These are phyloP conservation scores for Tetrao urogallus DNA, from an alignment of 2,113 vertebrate species.

Conservation along the genomic window DNA sequence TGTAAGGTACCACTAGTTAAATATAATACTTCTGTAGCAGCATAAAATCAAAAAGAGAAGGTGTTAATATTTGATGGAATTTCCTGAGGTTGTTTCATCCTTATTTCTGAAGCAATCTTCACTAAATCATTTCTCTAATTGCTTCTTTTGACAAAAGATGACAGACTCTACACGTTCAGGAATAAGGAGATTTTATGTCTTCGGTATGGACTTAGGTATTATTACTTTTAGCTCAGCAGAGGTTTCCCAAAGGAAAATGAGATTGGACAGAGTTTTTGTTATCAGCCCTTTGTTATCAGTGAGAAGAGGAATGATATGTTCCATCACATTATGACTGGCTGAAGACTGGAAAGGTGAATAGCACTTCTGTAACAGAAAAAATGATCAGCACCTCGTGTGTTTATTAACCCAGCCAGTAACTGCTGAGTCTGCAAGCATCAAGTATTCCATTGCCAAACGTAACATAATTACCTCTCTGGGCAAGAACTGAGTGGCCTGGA, in stretches of 20 bases:
- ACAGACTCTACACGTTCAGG: neutral
- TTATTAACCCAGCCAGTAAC: conserved; percentile 4
- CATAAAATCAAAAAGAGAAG: neutral
- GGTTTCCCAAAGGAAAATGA: neutral
- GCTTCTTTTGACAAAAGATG: conserved; percentile 1
- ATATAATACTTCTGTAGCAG: neutral
- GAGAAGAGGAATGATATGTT: neutral
- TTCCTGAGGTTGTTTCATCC: neutral
- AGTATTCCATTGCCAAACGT: neutral
- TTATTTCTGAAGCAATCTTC: neutral
- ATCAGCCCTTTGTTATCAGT: neutral
- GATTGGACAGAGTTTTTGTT: neutral
- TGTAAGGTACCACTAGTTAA: neutral
- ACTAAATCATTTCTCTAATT: conserved; percentile 10
- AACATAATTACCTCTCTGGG: neutral
- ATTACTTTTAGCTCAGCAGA: neutral
- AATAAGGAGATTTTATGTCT: conserved; percentile 34
- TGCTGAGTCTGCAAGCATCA: conserved; percentile 27
- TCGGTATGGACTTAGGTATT: neutral
- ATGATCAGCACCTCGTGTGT: neutral
- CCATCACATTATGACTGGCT: neutral
- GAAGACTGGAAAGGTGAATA: neutral
- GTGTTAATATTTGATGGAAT: conserved; percentile 17
- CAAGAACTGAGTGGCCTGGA: neutral
- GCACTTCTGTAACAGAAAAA: neutral